Evolutionary conservation across 2,113 vertebrate genomes (phyloP), one percentile per base, ranked within the genome.

Genomic region (Elachura formosa): DNA sequence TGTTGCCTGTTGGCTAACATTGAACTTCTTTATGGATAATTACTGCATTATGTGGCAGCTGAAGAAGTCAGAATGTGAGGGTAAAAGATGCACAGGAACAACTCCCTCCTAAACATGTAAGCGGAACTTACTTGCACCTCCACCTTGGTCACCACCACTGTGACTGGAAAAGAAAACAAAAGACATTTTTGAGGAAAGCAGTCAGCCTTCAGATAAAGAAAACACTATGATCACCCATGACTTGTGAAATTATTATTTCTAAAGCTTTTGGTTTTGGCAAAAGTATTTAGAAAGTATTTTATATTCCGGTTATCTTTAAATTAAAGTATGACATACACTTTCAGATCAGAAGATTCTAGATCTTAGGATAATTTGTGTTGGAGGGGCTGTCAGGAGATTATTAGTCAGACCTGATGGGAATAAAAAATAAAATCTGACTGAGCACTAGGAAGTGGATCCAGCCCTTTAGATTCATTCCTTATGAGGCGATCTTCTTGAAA

Each of bases 111-210:
- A 7, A 54, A 82, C 23, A 36, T 11, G 3, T 71, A 87, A 36
- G 8, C 22, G 51, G 66, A 58, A 48, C 98, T 96, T 98, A 99
- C 99, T 98, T 98, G 94, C 98, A 83, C 84, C 55, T 95, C 89
- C 96, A 68, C 90, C 73, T 59, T 83, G 97, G 92, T 93, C 95
- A 80, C 89, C 95, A 80, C 89, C 95, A 26, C 43, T 78, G 22
- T 93, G 96, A 84, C 98, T 98, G 97, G 43, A 86, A 94, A 97
- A 89, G 61, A 8, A 95, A 90, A 72, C 4, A 8, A 81, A 31
- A 97, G 45, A 85, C 10, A 59, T 79, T 73, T 95, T 79, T 94
- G 79, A 69, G 40, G 85, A 82, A 89, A 76, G 23, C 6, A 78
- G 38, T 71, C n/a, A 67, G 81, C 11, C 6, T 34, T 75, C 46